Conservation (phyloP, 2,797 vertebrate genomes). For the Lindbergichthys nudifrons region DNA sequence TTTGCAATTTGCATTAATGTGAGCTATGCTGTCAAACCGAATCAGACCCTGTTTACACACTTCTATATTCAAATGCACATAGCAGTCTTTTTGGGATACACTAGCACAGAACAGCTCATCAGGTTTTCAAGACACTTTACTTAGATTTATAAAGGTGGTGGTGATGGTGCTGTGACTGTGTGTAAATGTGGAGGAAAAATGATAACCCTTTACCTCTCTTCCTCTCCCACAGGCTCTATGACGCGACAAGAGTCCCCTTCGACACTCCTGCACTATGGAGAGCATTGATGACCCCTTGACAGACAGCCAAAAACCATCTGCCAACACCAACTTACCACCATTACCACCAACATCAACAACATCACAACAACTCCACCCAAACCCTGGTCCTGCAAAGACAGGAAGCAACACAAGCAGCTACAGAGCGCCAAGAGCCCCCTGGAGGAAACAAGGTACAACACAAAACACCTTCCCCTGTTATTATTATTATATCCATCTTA, state of each 20-base stretch:
- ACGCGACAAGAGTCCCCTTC: slow-evolving; percentile 81
- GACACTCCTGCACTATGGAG: slow-evolving; percentile 79
- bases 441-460: slow-evolving; percentile 74
- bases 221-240: slow-evolving; percentile 78
- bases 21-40: slow-evolving; percentile 4
- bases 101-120: slow-evolving; percentile 2
- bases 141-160: slow-evolving; percentile 14
- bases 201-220: slow-evolving; percentile 40
- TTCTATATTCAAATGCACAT: slow-evolving; percentile 20
- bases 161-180: slow-evolving; percentile 42
- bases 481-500: too few relatives aligned
- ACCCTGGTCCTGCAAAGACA: slow-evolving; percentile 71
- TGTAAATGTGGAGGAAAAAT: slow-evolving; percentile 40
- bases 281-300: slow-evolving; percentile 82
- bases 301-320: slow-evolving; percentile 78
- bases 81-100: slow-evolving; percentile 10
- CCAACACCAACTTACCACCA: slow-evolving; percentile 48
- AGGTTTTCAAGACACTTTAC: slow-evolving; percentile 13
- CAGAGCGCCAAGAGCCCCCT: slow-evolving; percentile 64
- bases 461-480: background rate
- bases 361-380: slow-evolving; percentile 64
- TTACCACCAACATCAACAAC: slow-evolving; percentile 45
- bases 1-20: slow-evolving; percentile 8
- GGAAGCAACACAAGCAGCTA: slow-evolving; percentile 66
- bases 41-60: slow-evolving; percentile 26